Percentiles rank a stretch among this genome's conserved stretches.
Conservation (phyloP, 2,888 invertebrate genomes). For the Drosophila nigritarsus region DNA sequence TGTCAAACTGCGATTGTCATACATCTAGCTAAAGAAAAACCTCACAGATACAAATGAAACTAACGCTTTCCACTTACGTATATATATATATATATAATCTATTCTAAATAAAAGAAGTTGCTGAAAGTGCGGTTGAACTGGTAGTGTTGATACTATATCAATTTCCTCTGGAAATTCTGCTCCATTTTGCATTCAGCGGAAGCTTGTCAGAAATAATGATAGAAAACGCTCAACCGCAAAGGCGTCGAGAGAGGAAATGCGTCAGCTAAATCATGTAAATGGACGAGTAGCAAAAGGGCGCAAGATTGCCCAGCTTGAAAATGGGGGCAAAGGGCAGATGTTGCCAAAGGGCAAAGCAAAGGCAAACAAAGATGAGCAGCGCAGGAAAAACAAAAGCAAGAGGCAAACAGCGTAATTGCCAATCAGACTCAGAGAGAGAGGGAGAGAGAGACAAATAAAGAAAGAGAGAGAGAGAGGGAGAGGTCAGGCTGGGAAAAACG, state of each 20-base stretch:
- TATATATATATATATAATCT: slow-evolving; percentile 1
- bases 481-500: slow-evolving; percentile 68
- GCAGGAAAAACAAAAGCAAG: background rate
- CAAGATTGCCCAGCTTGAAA: slow-evolving; percentile 14
- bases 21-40: background rate
- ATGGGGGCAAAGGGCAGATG: slow-evolving; percentile 32
- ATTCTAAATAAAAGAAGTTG: background rate
- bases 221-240: slow-evolving; percentile 2
- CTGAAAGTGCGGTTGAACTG: slow-evolving; percentile 1
- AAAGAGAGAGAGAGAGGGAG: slow-evolving; percentile 14
- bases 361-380: slow-evolving; percentile 31
- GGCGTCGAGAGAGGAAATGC: slow-evolving; percentile 14
- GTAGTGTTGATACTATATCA: slow-evolving; percentile 5
- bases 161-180: slow-evolving; percentile 7
- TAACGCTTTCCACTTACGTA: background rate
- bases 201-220: background rate
- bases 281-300: slow-evolving; percentile 4
- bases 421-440: slow-evolving; percentile 13
- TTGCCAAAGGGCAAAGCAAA: slow-evolving; percentile 21
- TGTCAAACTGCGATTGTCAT: background rate
- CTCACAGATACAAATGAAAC: background rate
- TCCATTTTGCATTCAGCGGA: slow-evolving; percentile 3
- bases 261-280: slow-evolving; percentile 8
- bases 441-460: slow-evolving; percentile 18
- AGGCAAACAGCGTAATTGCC: slow-evolving; percentile 31